phyloP scores from a whole-genome alignment of 2,113 vertebrate species.

The Plectropomus leopardus region DNA sequence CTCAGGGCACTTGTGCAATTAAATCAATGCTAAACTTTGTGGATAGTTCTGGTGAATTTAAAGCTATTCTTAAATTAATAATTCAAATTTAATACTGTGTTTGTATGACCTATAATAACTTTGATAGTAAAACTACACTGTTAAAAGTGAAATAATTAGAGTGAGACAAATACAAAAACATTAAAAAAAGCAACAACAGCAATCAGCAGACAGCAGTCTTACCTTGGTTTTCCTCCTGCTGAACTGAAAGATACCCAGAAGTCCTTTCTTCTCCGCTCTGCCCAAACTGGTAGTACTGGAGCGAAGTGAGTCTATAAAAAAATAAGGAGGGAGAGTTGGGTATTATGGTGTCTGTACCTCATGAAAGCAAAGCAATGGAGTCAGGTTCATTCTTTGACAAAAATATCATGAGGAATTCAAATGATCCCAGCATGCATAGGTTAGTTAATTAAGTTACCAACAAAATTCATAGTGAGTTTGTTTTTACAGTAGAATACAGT shows the following conservation, averaged over 20 bases:
- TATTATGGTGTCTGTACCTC: neutral
- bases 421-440: constrained; percentile 7
- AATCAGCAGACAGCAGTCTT: constrained; percentile 38
- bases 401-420: neutral
- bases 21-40: constrained; percentile 3
- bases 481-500: neutral
- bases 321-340: neutral
- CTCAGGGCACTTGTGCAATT: neutral
- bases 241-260: constrained; percentile 91
- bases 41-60: neutral
- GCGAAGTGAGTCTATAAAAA: constrained; percentile 84
- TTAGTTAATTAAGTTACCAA: constrained; percentile 25
- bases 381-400: neutral
- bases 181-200: neutral
- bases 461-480: neutral
- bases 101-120: neutral
- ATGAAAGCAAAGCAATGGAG: neutral
- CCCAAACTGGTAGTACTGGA: constrained; percentile 84
- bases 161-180: neutral
- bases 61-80: neutral
- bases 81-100: neutral
- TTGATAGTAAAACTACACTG: neutral
- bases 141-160: neutral
- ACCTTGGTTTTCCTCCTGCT: constrained; percentile 90
- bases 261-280: constrained; percentile 88